Conservation (phyloP, 2,888 invertebrate genomes). For the Morinoia aosen region DNA sequence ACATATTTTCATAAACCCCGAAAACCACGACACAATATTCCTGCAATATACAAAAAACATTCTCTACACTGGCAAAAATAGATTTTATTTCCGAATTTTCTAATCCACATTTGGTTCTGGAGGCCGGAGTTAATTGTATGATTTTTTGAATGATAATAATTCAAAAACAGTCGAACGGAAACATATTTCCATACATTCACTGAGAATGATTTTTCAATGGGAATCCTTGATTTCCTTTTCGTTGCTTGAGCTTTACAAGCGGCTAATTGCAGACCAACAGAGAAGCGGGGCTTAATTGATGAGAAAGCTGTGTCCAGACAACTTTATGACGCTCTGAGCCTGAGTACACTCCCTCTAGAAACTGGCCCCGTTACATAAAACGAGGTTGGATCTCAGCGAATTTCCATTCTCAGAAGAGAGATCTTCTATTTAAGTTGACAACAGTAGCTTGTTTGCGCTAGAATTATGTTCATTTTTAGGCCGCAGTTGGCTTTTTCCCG, state of each 20-base stretch:
- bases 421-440: not conserved
- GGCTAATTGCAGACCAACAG: not conserved
- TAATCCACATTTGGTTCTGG: too few species aligned
- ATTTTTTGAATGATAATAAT: too few species aligned
- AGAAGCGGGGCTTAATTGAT: not conserved
- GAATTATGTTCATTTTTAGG: not conserved
- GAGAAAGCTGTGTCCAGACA: not conserved
- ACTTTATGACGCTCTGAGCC: not conserved
- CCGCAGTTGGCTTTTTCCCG: not conserved
- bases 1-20: too few species aligned
- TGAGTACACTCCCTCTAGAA: not conserved
- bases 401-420: not conserved
- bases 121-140: too few species aligned
- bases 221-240: not conserved
- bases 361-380: not conserved
- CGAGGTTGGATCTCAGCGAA: not conserved
- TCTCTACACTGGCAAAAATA: too few species aligned
- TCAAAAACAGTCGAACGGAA: too few species aligned
- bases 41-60: too few species aligned
- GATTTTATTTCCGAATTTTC: too few species aligned
- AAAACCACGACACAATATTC: not conserved
- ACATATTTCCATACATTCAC: too few species aligned
- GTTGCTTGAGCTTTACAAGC: not conserved
- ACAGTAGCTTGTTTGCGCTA: not conserved
- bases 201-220: too few species aligned